Base-by-base conservation (phyloP, 2,797 vertebrate genomes). In the Falco peregrinus region DNA sequence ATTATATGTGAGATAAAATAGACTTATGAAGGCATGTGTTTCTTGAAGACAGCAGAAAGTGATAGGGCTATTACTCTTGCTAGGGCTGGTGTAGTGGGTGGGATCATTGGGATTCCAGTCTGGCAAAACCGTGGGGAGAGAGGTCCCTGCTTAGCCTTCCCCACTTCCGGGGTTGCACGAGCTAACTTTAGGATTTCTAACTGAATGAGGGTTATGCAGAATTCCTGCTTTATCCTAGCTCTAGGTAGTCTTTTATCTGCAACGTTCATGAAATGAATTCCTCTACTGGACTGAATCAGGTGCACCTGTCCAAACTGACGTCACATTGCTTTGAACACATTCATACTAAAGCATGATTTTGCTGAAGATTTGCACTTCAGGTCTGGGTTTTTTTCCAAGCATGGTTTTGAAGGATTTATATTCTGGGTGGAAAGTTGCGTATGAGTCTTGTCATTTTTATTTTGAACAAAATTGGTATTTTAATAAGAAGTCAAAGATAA, bases 1-100 rank as follows among this genome's bases (percentile, higher is more conserved):
- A 95, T 90, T 84, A 64, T 48, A n/a, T n/a, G 13, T 69, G 69
- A 79, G 45, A 76, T 63, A 90, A 94, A 95, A 77, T 22, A 90
- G 48, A 63, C 25, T 39, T 54, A 75, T 59, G 43, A 94, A 93
- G 84, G 39, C 16, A 54, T 19, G 10, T 1, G 1, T 87, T 85
- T 71, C n/a, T 59, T 76, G 64, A 69, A 78, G n/a, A 67, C 19
- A 14, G 15, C 10, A 76, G 61, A 51, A 90, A n/a, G 31, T 29
- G 29, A 56, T 35, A 64, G 37, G 39, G 31, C 48, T 87, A 11
- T 83, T 91, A 53, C 25, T 71, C 35, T 78, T 78, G 24, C n/a
- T 43, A 50, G 48, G 56, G 5, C 48, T 7, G 1, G 17, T 37
- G 10, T 60, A 33, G 50, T 16, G 20, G 13, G 28, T 77, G 18